Percentiles rank a stretch among this genome's conserved stretches.
Conservation (phyloP, 2,113 vertebrate species). For the Collichthys lucidus region DNA sequence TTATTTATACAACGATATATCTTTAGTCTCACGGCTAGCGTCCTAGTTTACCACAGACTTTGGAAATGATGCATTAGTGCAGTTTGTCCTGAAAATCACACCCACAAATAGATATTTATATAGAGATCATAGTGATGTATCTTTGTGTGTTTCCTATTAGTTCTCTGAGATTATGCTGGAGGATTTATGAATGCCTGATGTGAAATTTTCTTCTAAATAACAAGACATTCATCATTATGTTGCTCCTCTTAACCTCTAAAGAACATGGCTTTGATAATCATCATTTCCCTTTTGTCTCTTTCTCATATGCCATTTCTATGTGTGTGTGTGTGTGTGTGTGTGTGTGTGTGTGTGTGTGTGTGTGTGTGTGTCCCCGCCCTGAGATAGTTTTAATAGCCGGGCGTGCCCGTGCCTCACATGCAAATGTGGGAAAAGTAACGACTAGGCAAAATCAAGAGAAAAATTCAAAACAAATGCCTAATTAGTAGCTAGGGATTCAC, state of each 20-base stretch:
- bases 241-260: conserved; percentile 32
- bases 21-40: conserved; percentile 51
- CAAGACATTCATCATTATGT: conserved; percentile 40
- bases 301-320: conserved; percentile 63
- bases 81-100: conserved; percentile 13
- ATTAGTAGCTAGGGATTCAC: conserved; percentile 76
- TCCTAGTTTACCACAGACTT: conserved; percentile 55
- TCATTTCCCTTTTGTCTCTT: conserved; percentile 15
- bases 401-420: conserved; percentile 67
- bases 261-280: conserved; percentile 43
- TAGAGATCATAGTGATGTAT: not conserved
- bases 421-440: conserved; percentile 72
- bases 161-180: not conserved
- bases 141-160: conserved; percentile 7
- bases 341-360: conserved; percentile 18
- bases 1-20: conserved; percentile 51
- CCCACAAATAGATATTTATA: not conserved
- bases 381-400: conserved; percentile 67
- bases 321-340: too few species aligned
- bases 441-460: conserved; percentile 61
- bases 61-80: conserved; percentile 32
- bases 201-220: conserved; percentile 13
- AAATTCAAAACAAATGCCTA: conserved; percentile 79
- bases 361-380: conserved; percentile 8
- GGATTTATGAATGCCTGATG: not conserved